Conservation (phyloP, 1,140 invertebrate genomes). For the Tyrophagus putrescentiae region DNA sequence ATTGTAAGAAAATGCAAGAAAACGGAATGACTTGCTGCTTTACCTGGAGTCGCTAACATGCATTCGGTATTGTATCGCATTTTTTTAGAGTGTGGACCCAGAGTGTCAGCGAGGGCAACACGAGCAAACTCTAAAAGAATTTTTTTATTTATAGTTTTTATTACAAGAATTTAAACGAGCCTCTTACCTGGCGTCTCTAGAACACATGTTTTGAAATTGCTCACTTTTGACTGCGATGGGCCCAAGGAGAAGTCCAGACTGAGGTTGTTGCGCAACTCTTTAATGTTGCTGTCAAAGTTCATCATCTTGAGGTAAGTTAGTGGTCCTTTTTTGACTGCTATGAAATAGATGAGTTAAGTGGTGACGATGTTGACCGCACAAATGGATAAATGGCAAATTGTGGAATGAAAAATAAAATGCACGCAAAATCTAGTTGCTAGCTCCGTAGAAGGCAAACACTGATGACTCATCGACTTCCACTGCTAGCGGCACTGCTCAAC, state of each 20-base stretch:
- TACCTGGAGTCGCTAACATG: constrained; percentile 12
- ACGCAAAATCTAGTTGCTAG: no score
- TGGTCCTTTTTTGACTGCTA: no score
- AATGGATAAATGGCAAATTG: no score
- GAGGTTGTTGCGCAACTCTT: not conserved
- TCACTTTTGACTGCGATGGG: not conserved
- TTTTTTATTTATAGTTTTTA: not conserved
- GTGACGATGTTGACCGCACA: no score
- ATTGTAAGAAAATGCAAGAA: not conserved
- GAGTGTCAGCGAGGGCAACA: not conserved
- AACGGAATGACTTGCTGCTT: not conserved
- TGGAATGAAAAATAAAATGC: no score
- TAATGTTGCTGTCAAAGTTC: constrained; percentile 1
- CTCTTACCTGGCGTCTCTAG: constrained; percentile 1
- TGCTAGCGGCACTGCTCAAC: no score
- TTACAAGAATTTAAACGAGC: no score
- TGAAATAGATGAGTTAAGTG: no score
- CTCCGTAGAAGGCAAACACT: no score
- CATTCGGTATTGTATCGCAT: not conserved
- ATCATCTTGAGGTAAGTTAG: no score
- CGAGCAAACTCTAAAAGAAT: not conserved
- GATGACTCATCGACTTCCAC: no score
- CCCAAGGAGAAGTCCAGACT: constrained; percentile 7
- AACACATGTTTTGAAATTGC: not conserved
- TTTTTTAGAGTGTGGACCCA: not conserved